These are phyloP conservation scores for Bhutanitis thaidina DNA, from an alignment of 2,888 invertebrate genomes.

Conservation along the genomic window DNA sequence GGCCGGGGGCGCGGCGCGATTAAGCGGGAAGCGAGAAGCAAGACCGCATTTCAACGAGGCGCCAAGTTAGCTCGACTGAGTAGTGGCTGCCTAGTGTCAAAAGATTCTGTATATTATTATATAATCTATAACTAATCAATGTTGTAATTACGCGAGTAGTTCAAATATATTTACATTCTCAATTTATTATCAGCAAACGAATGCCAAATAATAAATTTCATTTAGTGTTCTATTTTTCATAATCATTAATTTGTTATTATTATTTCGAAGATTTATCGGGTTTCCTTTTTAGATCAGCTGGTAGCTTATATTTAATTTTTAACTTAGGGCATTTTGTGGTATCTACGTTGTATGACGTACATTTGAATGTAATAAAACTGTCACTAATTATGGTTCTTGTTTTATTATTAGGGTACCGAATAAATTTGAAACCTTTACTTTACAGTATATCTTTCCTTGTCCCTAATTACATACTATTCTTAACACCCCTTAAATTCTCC, in stretches of 20 bases:
- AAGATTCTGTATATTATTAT: neutral
- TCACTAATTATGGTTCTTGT: slow-evolving; percentile 26
- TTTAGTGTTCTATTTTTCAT: slow-evolving; percentile 23
- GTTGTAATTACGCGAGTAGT: slow-evolving; percentile 9
- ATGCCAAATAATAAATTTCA: slow-evolving; percentile 30
- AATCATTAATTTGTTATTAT: slow-evolving; percentile 34
- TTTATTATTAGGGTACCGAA: too few relatives aligned
- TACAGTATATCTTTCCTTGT: too few relatives aligned
- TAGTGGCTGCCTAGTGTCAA: neutral
- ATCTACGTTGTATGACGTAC: slow-evolving; percentile 26
- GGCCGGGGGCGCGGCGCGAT: too few relatives aligned
- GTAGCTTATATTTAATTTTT: slow-evolving; percentile 21
- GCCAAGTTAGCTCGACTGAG: too few relatives aligned
- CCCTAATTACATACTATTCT: too few relatives aligned
- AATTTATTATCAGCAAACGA: slow-evolving; percentile 21
- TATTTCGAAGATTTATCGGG: slow-evolving; percentile 33
- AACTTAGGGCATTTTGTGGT: slow-evolving; percentile 26
- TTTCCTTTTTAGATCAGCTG: slow-evolving; percentile 19
- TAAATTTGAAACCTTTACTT: too few relatives aligned
- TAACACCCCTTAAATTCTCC: too few relatives aligned
- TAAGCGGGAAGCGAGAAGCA: too few relatives aligned
- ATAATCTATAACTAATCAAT: neutral
- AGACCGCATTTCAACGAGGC: too few relatives aligned
- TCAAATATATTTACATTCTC: slow-evolving; percentile 12
- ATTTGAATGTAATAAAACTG: slow-evolving; percentile 32